Evolutionary conservation across 2,888 invertebrate species (phyloP).

Genomic region (Girardia tigrina): DNA sequence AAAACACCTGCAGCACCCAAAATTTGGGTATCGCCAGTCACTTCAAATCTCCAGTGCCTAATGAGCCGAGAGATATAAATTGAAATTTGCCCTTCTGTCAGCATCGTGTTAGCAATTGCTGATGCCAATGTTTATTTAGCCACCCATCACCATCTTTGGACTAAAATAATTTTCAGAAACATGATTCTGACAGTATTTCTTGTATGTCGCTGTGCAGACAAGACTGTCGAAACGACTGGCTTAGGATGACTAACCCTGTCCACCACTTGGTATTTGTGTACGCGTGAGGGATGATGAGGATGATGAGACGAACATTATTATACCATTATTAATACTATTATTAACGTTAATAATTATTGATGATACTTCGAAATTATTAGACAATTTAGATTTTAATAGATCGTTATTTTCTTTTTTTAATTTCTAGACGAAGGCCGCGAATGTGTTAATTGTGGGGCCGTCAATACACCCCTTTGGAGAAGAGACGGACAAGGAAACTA

Average conservation of each 20-base stretch:
- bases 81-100: constrained; percentile 15
- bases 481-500: constrained; percentile 91
- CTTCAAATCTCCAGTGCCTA: not conserved
- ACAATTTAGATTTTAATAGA: not conserved
- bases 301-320: constrained; percentile 1
- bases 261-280: not conserved
- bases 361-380: not conserved
- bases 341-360: not conserved
- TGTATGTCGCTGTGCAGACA: constrained; percentile 14
- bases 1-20: constrained; percentile 19
- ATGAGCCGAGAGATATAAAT: constrained; percentile 23
- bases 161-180: constrained; percentile 14
- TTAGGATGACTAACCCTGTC: constrained; percentile 8
- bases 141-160: constrained; percentile 13
- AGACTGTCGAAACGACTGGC: too few relatives aligned
- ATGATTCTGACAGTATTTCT: constrained; percentile 18
- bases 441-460: constrained; percentile 92
- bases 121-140: constrained; percentile 16
- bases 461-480: constrained; percentile 87
- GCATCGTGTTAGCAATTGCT: constrained; percentile 6
- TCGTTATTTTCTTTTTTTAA: not conserved
- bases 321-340: constrained; percentile 20
- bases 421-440: constrained; percentile 67
- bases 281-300: not conserved
- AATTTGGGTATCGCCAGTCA: not conserved